Conservation (phyloP, 2,888 invertebrate species). For the Amblyjoppa fuscipennis region DNA sequence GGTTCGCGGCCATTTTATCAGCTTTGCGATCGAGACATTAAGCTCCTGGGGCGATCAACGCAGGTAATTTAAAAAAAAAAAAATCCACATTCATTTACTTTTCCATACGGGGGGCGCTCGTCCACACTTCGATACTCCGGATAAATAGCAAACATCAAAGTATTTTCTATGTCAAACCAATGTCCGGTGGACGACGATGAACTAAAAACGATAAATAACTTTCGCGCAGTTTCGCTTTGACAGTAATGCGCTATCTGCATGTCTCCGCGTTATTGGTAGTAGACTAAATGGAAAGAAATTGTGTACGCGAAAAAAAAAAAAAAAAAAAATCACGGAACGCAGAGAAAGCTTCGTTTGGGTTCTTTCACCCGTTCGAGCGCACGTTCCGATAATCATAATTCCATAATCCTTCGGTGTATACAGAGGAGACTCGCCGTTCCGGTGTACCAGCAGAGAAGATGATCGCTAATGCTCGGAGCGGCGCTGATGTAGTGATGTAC, state of each 20-base stretch:
- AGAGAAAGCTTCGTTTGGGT: slow-evolving; percentile 53
- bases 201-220: slow-evolving; percentile 5
- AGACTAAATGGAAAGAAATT: slow-evolving; percentile 24
- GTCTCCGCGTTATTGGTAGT: neutral
- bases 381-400: slow-evolving; percentile 58
- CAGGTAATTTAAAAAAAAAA: neutral
- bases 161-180: neutral
- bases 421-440: slow-evolving; percentile 62
- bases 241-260: neutral
- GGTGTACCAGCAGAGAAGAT: slow-evolving; percentile 70
- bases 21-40: neutral
- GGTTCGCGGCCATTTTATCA: neutral
- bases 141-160: neutral
- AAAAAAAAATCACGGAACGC: slow-evolving; percentile 6
- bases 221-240: slow-evolving; percentile 14
- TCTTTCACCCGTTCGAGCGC: slow-evolving; percentile 40
- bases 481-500: slow-evolving; percentile 27
- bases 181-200: neutral
- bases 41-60: neutral
- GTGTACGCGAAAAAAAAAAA: slow-evolving; percentile 3
- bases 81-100: too few species aligned
- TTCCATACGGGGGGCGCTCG: neutral
- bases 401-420: slow-evolving; percentile 34
- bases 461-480: slow-evolving; percentile 48
- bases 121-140: neutral